Evolutionary conservation across 2,888 invertebrate genomes (phyloP).

Genomic region (Catocala fraxini): DNA sequence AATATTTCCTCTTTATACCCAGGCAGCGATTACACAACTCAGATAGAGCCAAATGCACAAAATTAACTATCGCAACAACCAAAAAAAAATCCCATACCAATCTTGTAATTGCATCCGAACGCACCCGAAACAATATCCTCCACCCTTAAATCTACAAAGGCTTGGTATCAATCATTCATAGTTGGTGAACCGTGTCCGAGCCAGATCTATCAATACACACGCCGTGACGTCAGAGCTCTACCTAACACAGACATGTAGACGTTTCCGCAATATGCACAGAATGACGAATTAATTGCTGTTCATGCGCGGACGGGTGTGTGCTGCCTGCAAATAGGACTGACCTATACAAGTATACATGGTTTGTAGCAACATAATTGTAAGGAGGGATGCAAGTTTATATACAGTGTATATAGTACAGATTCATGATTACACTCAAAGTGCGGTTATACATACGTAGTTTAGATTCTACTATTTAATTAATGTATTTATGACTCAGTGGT

Average conservation of each 20-base stretch:
- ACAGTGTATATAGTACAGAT: too few species aligned
- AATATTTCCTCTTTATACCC: too few species aligned
- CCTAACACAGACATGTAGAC: conserved; percentile 26
- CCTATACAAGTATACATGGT: conserved; percentile 7
- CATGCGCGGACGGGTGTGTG: conserved; percentile 23
- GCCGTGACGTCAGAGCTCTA: conserved; percentile 26
- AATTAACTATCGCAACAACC: too few species aligned
- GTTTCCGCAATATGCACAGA: conserved; percentile 50
- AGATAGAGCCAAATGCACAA: too few species aligned
- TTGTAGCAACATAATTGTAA: too few species aligned
- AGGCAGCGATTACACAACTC: too few species aligned
- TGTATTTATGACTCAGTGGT: too few species aligned
- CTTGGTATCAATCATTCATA: conserved; percentile 43
- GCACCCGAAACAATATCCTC: conserved; percentile 17
- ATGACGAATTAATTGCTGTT: conserved; percentile 47
- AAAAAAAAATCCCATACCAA: background rate
- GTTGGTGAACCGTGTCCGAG: conserved; percentile 20
- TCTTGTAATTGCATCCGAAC: background rate
- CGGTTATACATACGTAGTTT: too few species aligned
- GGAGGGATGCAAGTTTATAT: too few species aligned
- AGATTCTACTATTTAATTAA: too few species aligned
- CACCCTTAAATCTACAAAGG: conserved; percentile 32
- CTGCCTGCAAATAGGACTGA: conserved; percentile 20
- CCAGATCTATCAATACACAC: conserved; percentile 43
- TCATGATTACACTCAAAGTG: too few species aligned